Base-by-base conservation (phyloP, 1,140 invertebrate genomes). In the Neodiprion pinetum region DNA sequence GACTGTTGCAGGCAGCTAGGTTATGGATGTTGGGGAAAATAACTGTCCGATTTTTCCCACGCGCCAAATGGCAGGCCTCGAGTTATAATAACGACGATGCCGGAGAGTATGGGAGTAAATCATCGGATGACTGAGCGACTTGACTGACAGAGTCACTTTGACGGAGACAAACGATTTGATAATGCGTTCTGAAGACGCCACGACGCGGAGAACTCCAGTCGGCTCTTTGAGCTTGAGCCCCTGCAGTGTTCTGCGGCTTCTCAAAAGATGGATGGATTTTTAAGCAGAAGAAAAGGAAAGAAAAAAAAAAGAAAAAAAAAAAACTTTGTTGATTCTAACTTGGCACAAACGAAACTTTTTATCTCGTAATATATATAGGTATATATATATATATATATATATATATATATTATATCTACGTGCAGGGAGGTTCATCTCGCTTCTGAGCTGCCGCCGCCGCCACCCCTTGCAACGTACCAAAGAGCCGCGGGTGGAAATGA, bases 201-300 rank as follows among this genome's bases (percentile, higher is more conserved):
- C 1, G 28, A 40, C 2, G 1, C 28, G 28, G 28, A 40, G 28
- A 40, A 40, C 28, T 40, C 28, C 28, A 5, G 28, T 5, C 28
- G 28, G 28, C 28, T 40, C 28, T 40, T 40, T 40, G 28, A 40
- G 28, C 28, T 5, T 1, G 61, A 65, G 12, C 61, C 61, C 61
- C 61, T 65, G 12, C 61, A 40, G 28, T 40, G 28, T 40, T 40
- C 28, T 40, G 28, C 28, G 28, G 28, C 28, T 40, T 40, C 28
- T 40, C 28, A 23, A 69, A 69, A 69, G 67, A 69, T 69, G 40
- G 67, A 69, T 69, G 67, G 67, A 69, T 69, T 69, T 69, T 69
- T 69, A 69, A 69, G 67, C 11, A 69, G 28, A 40, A 40, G 5
- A 2, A 40, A 40, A 5, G 28, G 17, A 21, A 21, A 21, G 17